Percentiles rank a stretch among this genome's conserved stretches.
These are phyloP conservation scores for Mugil cephalus DNA, from an alignment of 2,113 vertebrate species.

Conservation along the genomic window DNA sequence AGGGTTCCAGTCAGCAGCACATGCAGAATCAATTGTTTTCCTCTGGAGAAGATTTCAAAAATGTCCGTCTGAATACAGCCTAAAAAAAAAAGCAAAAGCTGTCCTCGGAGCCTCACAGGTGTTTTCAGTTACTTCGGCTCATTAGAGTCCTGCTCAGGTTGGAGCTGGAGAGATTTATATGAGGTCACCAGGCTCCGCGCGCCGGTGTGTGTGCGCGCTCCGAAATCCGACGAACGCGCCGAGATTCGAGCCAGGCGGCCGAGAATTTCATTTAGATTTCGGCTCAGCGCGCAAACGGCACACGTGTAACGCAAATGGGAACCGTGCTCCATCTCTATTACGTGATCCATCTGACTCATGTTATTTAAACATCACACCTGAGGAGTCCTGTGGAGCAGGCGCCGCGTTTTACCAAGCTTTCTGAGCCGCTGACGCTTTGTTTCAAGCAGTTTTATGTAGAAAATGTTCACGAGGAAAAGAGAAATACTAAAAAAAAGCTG, in stretches of 20 bases:
- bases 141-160: constrained; percentile 37
- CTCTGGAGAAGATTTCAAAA: neutral
- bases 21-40: neutral
- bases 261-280: neutral
- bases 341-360: too few relatives aligned
- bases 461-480: too few relatives aligned
- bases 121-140: constrained; percentile 55
- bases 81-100: neutral
- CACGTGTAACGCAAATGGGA: neutral
- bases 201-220: neutral
- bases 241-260: constrained; percentile 9
- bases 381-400: too few relatives aligned
- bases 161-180: constrained; percentile 24
- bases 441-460: too few relatives aligned
- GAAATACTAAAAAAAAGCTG: too few relatives aligned
- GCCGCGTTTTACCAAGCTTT: too few relatives aligned
- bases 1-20: neutral
- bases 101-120: constrained; percentile 29
- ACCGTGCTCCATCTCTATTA: neutral
- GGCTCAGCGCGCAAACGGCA: neutral
- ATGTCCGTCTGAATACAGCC: neutral
- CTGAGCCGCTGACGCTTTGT: too few relatives aligned
- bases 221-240: rapidly evolving
- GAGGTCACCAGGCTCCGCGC: constrained; percentile 1
- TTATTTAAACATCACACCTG: too few relatives aligned